Conservation (phyloP, 2,797 vertebrate genomes). For the Mormyrops attenuatus region DNA sequence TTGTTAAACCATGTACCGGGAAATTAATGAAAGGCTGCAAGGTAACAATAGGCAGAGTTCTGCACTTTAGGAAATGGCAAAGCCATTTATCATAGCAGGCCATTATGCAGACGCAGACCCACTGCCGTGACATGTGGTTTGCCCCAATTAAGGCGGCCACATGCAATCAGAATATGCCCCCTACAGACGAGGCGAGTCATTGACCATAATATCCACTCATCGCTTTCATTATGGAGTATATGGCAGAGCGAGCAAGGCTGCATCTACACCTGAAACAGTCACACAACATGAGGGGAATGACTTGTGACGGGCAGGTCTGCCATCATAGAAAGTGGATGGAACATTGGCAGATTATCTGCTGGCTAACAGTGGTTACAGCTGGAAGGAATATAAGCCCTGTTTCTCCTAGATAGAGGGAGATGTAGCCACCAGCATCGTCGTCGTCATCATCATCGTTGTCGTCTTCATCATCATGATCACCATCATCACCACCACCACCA, state of each 20-base stretch:
- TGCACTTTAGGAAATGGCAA: neutral
- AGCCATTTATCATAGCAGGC: neutral
- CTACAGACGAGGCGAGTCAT: neutral
- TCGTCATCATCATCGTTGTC: too few relatives aligned
- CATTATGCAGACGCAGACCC: neutral
- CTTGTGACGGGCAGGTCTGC: neutral
- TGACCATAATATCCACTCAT: neutral
- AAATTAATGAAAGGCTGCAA: neutral
- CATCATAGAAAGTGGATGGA: too few relatives aligned
- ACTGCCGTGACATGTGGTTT: neutral
- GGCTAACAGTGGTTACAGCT: too few relatives aligned
- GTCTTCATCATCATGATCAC: too few relatives aligned
- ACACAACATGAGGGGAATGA: neutral
- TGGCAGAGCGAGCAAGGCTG: neutral
- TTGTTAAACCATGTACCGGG: neutral
- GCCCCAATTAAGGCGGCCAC: neutral
- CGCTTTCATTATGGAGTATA: neutral
- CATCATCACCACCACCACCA: too few relatives aligned
- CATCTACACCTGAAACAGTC: neutral
- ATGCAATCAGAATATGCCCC: neutral
- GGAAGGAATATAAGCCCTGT: neutral
- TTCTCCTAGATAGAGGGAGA: neutral
- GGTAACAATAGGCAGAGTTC: neutral
- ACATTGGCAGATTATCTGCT: neutral
- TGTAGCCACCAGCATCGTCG: neutral